Evolutionary conservation across 2,888 invertebrate genomes (phyloP).

Genomic region (Morinoia aosen): DNA sequence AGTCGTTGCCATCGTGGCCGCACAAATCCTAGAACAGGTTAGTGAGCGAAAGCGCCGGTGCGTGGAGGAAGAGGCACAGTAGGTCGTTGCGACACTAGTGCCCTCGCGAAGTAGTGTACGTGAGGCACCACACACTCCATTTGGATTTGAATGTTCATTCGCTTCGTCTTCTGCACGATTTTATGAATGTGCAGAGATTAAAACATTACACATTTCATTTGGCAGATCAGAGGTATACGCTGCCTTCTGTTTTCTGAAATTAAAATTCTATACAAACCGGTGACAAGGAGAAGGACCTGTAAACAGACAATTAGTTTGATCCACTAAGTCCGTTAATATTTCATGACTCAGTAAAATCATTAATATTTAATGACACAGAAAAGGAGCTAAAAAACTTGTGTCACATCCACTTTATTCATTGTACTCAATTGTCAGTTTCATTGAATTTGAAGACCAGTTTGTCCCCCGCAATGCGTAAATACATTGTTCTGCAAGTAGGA

Average conservation of each 20-base stretch:
- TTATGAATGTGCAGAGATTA: not conserved
- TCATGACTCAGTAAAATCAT: too few species aligned
- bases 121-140: not conserved
- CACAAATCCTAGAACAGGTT: not conserved
- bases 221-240: not conserved
- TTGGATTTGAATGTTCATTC: not conserved
- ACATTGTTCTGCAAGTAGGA: not conserved
- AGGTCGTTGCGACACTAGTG: not conserved
- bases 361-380: not conserved
- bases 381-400: not conserved
- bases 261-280: not conserved
- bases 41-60: not conserved
- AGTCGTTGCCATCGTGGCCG: not conserved
- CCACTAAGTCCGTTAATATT: not conserved
- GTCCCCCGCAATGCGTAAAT: not conserved
- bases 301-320: not conserved
- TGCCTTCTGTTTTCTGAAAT: not conserved
- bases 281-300: not conserved
- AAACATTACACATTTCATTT: not conserved
- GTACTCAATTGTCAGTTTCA: not conserved
- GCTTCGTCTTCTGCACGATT: not conserved
- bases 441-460: not conserved
- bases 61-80: not conserved
- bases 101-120: not conserved
- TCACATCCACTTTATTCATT: not conserved